Conservation (phyloP, 2,888 invertebrate species). For the Graphium colonna region DNA sequence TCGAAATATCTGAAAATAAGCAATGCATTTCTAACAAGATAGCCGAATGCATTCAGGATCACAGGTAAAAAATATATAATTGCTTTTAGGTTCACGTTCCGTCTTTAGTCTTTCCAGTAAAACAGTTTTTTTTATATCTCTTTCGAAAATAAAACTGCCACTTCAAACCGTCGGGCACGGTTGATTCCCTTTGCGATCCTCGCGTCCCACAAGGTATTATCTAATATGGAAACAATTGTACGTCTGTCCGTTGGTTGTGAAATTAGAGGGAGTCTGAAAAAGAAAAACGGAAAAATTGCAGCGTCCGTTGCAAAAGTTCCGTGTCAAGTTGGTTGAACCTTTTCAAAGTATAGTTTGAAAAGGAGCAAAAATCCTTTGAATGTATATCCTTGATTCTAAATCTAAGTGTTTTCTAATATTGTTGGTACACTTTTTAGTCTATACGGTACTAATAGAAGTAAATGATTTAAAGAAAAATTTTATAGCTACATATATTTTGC, state of each 20-base stretch:
- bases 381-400: too few species aligned
- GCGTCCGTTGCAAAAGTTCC: background rate
- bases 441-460: too few species aligned
- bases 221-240: slow-evolving; percentile 1
- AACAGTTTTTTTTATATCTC: slow-evolving; percentile 21
- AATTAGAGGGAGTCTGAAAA: background rate
- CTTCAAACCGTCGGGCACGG: slow-evolving; percentile 20
- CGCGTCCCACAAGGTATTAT: slow-evolving; percentile 17
- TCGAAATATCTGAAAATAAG: too few species aligned
- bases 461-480: too few species aligned
- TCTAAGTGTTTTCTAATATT: too few species aligned
- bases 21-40: background rate
- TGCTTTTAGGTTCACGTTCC: background rate
- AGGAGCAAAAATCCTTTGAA: too few species aligned
- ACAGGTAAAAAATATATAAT: background rate
- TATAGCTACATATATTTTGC: too few species aligned
- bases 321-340: background rate
- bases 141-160: slow-evolving; percentile 22
- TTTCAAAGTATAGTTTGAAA: too few species aligned
- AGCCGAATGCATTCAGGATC: background rate
- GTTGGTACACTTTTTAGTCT: too few species aligned
- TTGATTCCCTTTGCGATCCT: slow-evolving; percentile 18
- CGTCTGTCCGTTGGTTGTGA: slow-evolving; percentile 1
- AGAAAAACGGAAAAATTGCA: background rate
- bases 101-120: slow-evolving; percentile 11